phyloP scores from a whole-genome alignment of 2,888 invertebrate genomes.

The Limnephilus auricula region DNA sequence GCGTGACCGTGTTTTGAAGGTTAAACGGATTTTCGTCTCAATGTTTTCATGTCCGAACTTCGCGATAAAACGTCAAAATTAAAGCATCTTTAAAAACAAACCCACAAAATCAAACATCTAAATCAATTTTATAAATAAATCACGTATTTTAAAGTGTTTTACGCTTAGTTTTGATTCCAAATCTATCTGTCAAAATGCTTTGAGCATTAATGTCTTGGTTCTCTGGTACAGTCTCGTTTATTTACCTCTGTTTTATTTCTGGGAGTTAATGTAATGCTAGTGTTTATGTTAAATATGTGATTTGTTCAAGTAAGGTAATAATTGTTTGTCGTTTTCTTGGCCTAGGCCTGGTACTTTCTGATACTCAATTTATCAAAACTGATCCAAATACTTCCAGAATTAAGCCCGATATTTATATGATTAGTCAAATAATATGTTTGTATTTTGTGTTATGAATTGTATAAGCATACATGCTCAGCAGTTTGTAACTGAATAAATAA shows the following conservation, averaged over 20 bases:
- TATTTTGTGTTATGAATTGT: neutral
- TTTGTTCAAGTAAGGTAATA: too few relatives aligned
- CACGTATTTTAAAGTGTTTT: neutral
- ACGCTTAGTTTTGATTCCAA: neutral
- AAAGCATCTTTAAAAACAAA: neutral
- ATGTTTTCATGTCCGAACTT: neutral
- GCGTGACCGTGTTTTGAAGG: constrained; percentile 27
- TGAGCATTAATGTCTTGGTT: neutral
- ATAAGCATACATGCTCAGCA: neutral
- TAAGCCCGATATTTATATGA: neutral
- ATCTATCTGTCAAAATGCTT: neutral
- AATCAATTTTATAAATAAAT: neutral
- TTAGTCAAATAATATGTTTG: neutral
- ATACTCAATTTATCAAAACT: too few relatives aligned
- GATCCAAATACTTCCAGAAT: too few relatives aligned
- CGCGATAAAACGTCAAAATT: neutral
- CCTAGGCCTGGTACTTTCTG: too few relatives aligned
- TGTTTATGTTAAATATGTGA: too few relatives aligned
- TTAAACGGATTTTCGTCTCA: constrained; percentile 16
- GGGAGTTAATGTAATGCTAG: too few relatives aligned
- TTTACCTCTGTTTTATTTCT: neutral
- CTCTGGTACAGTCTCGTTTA: neutral
- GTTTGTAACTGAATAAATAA: neutral
- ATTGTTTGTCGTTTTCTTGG: too few relatives aligned
- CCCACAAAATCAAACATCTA: neutral